Evolutionary conservation across 1,140 invertebrate genomes (phyloP).

Genomic region (Sitophilus oryzae): DNA sequence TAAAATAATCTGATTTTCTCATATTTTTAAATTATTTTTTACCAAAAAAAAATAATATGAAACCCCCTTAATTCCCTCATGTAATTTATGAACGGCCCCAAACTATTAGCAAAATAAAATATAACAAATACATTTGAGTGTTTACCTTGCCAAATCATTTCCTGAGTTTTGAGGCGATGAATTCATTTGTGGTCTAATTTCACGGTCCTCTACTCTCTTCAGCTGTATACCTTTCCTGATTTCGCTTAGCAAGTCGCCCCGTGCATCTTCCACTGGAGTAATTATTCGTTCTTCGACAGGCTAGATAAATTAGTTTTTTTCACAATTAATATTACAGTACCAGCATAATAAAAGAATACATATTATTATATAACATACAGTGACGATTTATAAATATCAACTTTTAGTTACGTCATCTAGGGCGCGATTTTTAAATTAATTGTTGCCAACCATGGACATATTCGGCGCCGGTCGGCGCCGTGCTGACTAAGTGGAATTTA

Average conservation of each 20-base stretch:
- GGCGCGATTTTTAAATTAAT: too few species aligned
- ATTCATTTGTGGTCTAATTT: constrained; percentile 33
- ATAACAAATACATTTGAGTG: not conserved
- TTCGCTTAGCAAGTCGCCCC: constrained; percentile 70
- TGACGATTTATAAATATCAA: too few species aligned
- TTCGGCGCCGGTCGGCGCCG: too few species aligned
- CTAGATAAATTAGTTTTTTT: constrained; percentile 38
- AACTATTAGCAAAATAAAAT: too few species aligned
- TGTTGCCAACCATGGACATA: too few species aligned
- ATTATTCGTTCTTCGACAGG: constrained; percentile 52
- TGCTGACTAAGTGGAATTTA: too few species aligned
- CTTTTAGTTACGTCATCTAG: too few species aligned
- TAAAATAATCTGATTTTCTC: not conserved
- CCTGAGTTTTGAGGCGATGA: constrained; percentile 19
- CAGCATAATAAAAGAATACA: not conserved
- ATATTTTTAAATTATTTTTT: too few species aligned
- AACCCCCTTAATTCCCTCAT: too few species aligned
- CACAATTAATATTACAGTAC: not conserved
- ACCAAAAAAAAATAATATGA: not conserved
- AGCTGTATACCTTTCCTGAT: constrained; percentile 74
- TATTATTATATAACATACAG: not conserved
- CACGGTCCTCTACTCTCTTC: constrained; percentile 49
- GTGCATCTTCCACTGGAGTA: constrained; percentile 45
- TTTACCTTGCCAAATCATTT: constrained; percentile 59
- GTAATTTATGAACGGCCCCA: too few species aligned